Base-by-base conservation (phyloP, 1,140 invertebrate species). In the Spodoptera litura region DNA sequence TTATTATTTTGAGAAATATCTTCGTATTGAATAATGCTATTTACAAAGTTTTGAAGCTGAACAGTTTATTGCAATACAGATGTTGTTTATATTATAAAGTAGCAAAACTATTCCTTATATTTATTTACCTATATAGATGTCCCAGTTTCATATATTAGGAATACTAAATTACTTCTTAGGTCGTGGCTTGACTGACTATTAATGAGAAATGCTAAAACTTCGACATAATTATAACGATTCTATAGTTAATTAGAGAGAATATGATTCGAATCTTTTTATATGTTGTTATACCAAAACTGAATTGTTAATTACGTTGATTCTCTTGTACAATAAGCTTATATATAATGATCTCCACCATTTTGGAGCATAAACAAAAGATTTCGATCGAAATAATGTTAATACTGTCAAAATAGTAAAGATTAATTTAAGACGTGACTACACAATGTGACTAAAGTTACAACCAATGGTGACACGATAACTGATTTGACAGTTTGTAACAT, bases 201-300 rank as follows among this genome's bases (percentile, higher is more conserved):
- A 76, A 66, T 64, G 74, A 72, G 78, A 64, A 78, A 80, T 79
- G 70, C 80, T 86, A 81, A 78, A 62, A 82, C 70, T 74, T 70
- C 70, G 74, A 81, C 78, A 82, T 83, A 68, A 81, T 79, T 44
- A 79, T 83, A 64, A 84, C 80, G 78, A 85, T 82, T 86, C 20
- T 83, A 78, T 87, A 87, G 82, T 51, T 82, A 83, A 82, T 86
- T 87, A 88, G 66, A 86, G 83, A 86, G 85, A 88, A 87, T 87
- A 84, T 88, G 58, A 88, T 89, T 88, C 83, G 82, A 87, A 85
- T 87, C 85, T 89, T 89, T 83, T 87, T 85, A 85, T 86, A 86
- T 85, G 81, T 84, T 87, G 83, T 89, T 90, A 84, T 84, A 86
- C 79, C 81, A 85, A 85, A 84, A 84, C 73, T 80, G 75, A 83